A percentile compares a stretch with the other conserved stretches of the same genome.
Evolutionary conservation across 2,797 vertebrate genomes (phyloP).

Genomic region (Sebastes hubbsi): DNA sequence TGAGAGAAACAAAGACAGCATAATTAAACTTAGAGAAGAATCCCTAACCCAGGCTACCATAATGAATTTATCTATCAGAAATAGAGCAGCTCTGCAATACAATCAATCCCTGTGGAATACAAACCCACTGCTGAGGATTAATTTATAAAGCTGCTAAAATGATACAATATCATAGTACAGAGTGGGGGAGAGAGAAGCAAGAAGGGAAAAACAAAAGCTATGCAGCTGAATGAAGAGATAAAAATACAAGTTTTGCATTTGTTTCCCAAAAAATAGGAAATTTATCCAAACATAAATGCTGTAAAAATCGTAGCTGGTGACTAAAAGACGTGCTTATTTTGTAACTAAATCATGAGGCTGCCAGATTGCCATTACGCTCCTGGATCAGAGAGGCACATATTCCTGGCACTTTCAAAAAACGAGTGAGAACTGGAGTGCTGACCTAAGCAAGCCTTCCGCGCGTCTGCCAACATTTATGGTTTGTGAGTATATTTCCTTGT

Average conservation of each 20-base stretch:
- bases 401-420: slow-evolving; percentile 66
- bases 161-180: slow-evolving; percentile 50
- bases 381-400: slow-evolving; percentile 64
- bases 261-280: slow-evolving; percentile 15
- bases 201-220: slow-evolving; percentile 46
- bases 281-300: slow-evolving; percentile 48
- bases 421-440: slow-evolving; percentile 61
- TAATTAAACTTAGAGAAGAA: slow-evolving; percentile 44
- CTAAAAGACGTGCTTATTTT: slow-evolving; percentile 40
- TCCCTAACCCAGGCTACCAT: not conserved
- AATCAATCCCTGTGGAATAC: slow-evolving; percentile 54
- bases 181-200: not conserved
- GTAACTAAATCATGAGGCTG: slow-evolving; percentile 67
- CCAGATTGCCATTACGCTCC: slow-evolving; percentile 59
- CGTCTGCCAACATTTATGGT: slow-evolving; percentile 62
- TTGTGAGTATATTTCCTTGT: slow-evolving; percentile 65
- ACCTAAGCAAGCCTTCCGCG: slow-evolving; percentile 61
- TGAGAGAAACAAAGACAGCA: slow-evolving; percentile 30
- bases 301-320: slow-evolving; percentile 29
- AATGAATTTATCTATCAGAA: slow-evolving; percentile 44
- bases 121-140: slow-evolving; percentile 63
- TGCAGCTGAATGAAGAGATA: slow-evolving; percentile 31
- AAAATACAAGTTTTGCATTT: slow-evolving; percentile 12
- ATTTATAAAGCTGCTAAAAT: slow-evolving; percentile 72
- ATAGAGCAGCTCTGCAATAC: slow-evolving; percentile 52